Evolutionary conservation across 2,797 vertebrate genomes (phyloP).

Genomic region (Peromyscus nudipes): DNA sequence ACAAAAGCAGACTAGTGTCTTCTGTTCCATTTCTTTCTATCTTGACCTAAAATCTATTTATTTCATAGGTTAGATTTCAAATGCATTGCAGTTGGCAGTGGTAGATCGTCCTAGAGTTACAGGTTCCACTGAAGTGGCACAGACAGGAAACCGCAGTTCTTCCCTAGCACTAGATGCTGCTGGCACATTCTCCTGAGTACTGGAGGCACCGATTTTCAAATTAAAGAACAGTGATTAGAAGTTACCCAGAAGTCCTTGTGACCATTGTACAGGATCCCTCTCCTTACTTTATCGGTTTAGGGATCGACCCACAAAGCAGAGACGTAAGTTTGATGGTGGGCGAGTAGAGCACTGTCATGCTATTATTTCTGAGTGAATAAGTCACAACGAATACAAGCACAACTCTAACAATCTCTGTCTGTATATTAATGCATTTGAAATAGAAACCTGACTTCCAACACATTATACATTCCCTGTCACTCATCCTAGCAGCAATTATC

Average conservation of each 20-base stretch:
- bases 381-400: not conserved
- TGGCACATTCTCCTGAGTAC: constrained; percentile 11
- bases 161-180: not conserved
- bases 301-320: constrained; percentile 4
- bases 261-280: not conserved
- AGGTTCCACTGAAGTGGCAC: not conserved
- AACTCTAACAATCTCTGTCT: constrained; percentile 47
- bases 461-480: constrained; percentile 28
- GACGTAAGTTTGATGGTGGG: not conserved
- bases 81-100: constrained; percentile 73
- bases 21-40: constrained; percentile 80
- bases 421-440: constrained; percentile 19
- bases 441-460: constrained; percentile 28
- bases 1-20: constrained; percentile 65
- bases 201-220: constrained; percentile 3
- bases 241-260: not conserved
- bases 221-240: not conserved
- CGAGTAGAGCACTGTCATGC: constrained; percentile 15
- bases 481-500: constrained; percentile 41
- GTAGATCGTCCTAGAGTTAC: constrained; percentile 70
- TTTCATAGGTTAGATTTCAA: constrained; percentile 81
- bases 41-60: constrained; percentile 81
- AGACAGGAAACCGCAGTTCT: not conserved
- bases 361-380: constrained; percentile 53
- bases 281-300: not conserved